Evolutionary conservation across 2,113 vertebrate species (phyloP), one percentile per base, ranked within the genome.

Genomic region (Microcebus griseorufus): DNA sequence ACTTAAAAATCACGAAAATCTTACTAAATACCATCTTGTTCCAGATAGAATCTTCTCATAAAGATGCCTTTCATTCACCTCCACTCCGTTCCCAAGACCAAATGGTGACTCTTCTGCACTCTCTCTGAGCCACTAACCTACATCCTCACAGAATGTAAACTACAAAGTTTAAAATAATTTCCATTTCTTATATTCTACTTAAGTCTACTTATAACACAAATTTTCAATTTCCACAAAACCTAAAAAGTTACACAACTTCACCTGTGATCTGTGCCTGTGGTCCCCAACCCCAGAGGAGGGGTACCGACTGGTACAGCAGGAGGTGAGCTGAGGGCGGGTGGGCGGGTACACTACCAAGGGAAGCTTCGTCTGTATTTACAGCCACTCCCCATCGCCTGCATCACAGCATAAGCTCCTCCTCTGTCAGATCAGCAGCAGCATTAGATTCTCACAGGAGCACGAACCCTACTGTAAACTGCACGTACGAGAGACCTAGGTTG

Each of bases 1-100:
- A 95, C 78, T 95, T 96, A 93, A 88, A 97, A 90, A 82, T 48
- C 88, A 91, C 65, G 51, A 93, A 70, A 83, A 79, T 67, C 78
- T 91, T 17, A 91, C 34, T 42, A 89, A 85, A 73, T 81, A 73
- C 17, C 72, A 53, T 37, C 62, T 92, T 75, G 12, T 23, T 84
- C 67, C 78, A 78, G 75, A 55, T 7, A 81, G n/a, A 29, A 75
- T 73, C 81, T 95, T 67, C 90, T 10, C 82, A 55, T 29, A 75
- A 62, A 73, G 70, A 94, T 81, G 22, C 37, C 45, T 34, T 75
- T 65, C 4, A 48, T 6, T 76, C 58, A 80, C 7, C 18, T 64
- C 14, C 32, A 51, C 55, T 64, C 25, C 67, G 2, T 13, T 39
- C 85, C n/a, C 51, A 85, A 79, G 42, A 9, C n/a, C 37, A 29